These are phyloP conservation scores for Linnaemya vulpina DNA, from an alignment of 2,888 invertebrate genomes.

Conservation along the genomic window DNA sequence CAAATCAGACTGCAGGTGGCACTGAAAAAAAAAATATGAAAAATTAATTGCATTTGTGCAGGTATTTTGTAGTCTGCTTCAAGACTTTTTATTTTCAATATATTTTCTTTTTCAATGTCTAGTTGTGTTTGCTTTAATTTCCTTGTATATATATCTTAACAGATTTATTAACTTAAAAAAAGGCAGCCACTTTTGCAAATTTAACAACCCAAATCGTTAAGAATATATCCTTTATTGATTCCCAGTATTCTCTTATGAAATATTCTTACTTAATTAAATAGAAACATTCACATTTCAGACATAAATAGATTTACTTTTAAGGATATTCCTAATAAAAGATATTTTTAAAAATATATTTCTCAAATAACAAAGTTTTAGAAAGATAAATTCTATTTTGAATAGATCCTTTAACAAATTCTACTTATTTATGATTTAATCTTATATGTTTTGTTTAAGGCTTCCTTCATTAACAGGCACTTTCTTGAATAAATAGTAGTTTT, in stretches of 20 bases:
- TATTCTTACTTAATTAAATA: not conserved
- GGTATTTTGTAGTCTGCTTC: not conserved
- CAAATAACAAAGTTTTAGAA: no score
- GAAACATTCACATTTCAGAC: not conserved
- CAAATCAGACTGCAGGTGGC: conserved; percentile 10
- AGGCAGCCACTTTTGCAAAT: not conserved
- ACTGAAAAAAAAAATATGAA: not conserved
- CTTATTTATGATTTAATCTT: no score
- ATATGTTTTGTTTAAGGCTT: no score
- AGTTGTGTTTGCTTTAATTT: not conserved
- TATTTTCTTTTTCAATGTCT: not conserved
- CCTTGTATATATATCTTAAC: not conserved
- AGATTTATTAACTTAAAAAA: not conserved
- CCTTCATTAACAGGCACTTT: no score
- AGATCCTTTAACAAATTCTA: no score
- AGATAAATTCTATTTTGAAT: no score
- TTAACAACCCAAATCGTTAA: not conserved
- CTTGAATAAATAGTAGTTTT: no score
- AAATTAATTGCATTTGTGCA: conserved; percentile 29
- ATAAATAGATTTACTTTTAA: no score
- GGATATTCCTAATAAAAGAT: no score
- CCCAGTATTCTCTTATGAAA: not conserved
- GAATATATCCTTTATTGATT: not conserved
- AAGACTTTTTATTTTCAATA: not conserved
- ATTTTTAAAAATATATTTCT: no score